Evolutionary conservation across 1,140 invertebrate species (phyloP).

Genomic region (Calycopis cecrops): DNA sequence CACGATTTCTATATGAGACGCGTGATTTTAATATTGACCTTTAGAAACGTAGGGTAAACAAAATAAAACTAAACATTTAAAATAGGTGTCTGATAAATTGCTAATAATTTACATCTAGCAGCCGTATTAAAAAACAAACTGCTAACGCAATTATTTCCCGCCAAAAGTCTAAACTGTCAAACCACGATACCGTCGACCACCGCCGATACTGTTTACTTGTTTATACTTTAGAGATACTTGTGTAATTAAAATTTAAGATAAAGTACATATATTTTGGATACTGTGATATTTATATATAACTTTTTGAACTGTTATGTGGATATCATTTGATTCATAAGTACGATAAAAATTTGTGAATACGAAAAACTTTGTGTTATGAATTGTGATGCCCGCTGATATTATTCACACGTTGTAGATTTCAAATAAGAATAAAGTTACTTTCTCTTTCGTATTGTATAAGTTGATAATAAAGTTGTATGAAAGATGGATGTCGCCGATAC

Average conservation of each 20-base stretch:
- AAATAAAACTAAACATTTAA: too few species aligned
- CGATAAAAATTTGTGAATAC: neutral
- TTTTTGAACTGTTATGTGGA: neutral
- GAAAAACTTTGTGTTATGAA: neutral
- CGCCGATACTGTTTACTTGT: neutral
- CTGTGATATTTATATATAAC: neutral
- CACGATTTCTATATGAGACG: too few species aligned
- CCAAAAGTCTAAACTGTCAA: slow-evolving; percentile 2
- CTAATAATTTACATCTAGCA: too few species aligned
- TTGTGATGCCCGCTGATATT: neutral
- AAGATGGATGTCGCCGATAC: slow-evolving; percentile 81
- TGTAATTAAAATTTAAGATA: neutral
- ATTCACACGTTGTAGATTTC: too few species aligned
- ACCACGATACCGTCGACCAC: neutral
- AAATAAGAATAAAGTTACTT: neutral
- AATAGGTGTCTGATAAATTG: too few species aligned
- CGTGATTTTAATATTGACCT: too few species aligned
- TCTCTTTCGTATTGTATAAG: neutral
- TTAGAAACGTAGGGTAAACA: too few species aligned
- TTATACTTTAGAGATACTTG: neutral
- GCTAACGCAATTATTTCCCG: neutral
- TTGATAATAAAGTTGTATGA: slow-evolving; percentile 2
- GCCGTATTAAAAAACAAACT: too few species aligned
- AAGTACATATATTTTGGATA: neutral
- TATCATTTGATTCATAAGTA: neutral